These are phyloP conservation scores for Lamellibrachia satsuma DNA, from an alignment of 2,888 invertebrate genomes.

Conservation along the genomic window DNA sequence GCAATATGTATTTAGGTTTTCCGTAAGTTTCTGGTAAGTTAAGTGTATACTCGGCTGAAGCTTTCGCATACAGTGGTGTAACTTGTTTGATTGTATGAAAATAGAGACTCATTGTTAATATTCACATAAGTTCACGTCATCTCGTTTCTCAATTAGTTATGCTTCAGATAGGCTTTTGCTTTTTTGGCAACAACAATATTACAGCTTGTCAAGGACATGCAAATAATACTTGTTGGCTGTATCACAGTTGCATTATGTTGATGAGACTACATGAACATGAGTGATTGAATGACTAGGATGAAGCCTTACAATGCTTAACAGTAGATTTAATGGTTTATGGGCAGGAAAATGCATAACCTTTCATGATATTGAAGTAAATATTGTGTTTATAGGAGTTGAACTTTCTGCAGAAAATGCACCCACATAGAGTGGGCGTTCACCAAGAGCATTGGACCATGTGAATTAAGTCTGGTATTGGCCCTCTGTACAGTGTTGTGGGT, in stretches of 20 bases:
- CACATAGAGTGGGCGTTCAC: not conserved
- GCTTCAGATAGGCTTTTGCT: not conserved
- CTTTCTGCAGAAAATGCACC: not conserved
- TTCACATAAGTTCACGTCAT: no score
- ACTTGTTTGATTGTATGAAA: not conserved
- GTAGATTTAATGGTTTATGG: not conserved
- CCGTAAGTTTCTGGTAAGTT: not conserved
- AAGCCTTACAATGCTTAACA: not conserved
- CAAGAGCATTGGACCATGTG: not conserved
- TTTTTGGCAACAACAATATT: not conserved
- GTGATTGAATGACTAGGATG: not conserved
- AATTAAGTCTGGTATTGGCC: not conserved
- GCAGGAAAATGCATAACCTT: not conserved
- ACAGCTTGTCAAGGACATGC: not conserved
- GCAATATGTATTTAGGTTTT: not conserved
- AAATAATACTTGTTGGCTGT: not conserved
- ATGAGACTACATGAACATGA: not conserved
- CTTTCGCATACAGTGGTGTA: not conserved
- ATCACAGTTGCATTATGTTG: not conserved
- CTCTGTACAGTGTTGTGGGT: conserved; percentile 17
- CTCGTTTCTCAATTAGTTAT: not conserved
- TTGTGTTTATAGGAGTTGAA: conserved; percentile 5
- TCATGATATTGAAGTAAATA: not conserved
- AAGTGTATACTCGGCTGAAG: not conserved
- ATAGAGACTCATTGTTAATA: not conserved